Conservation (phyloP, 2,888 invertebrate species). For the Yponomeuta plumbellus region DNA sequence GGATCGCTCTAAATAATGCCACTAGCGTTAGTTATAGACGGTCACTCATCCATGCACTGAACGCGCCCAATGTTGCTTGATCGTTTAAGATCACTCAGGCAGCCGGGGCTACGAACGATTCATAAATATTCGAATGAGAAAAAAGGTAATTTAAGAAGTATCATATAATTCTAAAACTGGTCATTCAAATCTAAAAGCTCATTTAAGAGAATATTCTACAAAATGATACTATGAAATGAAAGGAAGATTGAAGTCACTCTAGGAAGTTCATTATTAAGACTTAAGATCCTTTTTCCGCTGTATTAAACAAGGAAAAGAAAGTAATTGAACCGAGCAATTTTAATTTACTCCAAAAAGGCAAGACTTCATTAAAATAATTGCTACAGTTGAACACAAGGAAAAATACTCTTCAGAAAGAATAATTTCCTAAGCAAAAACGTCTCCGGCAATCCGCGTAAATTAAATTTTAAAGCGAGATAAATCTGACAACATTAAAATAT, state of each 20-base stretch:
- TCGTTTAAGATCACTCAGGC: too few relatives aligned
- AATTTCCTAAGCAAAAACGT: constrained; percentile 12
- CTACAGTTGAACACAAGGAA: not conserved
- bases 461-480: constrained; percentile 30
- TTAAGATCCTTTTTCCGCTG: not conserved
- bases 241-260: not conserved
- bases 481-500: constrained; percentile 32
- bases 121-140: too few relatives aligned
- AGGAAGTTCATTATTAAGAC: not conserved
- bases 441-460: constrained; percentile 25
- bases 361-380: constrained; percentile 8
- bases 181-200: too few relatives aligned
- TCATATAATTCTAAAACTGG: too few relatives aligned
- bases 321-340: not conserved
- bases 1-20: too few relatives aligned
- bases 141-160: too few relatives aligned
- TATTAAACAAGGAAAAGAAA: not conserved
- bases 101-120: too few relatives aligned
- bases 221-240: too few relatives aligned
- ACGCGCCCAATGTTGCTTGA: too few relatives aligned
- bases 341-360: constrained; percentile 3
- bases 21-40: too few relatives aligned
- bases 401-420: constrained; percentile 8
- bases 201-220: too few relatives aligned
- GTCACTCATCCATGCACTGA: too few relatives aligned